phyloP scores from a whole-genome alignment of 2,888 invertebrate species.

The Micoletzkya japonica region DNA sequence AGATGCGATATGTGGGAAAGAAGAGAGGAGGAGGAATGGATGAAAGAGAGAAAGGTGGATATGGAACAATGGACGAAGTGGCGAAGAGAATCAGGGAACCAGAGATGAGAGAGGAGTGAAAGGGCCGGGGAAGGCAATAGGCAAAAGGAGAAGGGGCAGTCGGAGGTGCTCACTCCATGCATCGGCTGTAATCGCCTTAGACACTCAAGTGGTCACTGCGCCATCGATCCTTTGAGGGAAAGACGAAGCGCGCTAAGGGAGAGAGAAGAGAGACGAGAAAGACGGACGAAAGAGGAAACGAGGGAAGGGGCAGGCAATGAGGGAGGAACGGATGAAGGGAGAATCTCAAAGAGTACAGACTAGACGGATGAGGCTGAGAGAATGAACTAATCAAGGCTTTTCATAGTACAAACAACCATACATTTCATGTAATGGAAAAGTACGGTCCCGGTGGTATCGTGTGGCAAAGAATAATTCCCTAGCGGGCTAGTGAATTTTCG shows the following conservation, averaged over 20 bases:
- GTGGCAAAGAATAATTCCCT: no score
- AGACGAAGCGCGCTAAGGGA: neutral
- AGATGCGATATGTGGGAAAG: no score
- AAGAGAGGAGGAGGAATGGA: neutral
- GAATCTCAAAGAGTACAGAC: no score
- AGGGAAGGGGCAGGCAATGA: neutral
- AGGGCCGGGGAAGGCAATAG: neutral
- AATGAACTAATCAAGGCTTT: no score
- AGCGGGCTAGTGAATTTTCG: no score
- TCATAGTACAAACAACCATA: no score
- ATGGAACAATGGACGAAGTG: neutral
- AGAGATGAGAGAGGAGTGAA: neutral
- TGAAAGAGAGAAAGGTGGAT: neutral
- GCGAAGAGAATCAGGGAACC: neutral
- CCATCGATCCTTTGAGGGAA: constrained; percentile 28
- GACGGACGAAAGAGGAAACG: neutral
- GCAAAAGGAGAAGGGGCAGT: neutral
- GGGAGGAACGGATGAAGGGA: no score
- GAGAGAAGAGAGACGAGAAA: neutral
- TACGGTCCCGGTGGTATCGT: no score
- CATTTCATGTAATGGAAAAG: no score
- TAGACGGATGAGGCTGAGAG: no score
- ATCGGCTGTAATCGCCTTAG: no score
- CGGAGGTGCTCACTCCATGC: constrained; percentile 11
- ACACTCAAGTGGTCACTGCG: no score